Evolutionary conservation across 2,113 vertebrate genomes (phyloP), one percentile per base, ranked within the genome.

Genomic region (Elaphurus davidianus): DNA sequence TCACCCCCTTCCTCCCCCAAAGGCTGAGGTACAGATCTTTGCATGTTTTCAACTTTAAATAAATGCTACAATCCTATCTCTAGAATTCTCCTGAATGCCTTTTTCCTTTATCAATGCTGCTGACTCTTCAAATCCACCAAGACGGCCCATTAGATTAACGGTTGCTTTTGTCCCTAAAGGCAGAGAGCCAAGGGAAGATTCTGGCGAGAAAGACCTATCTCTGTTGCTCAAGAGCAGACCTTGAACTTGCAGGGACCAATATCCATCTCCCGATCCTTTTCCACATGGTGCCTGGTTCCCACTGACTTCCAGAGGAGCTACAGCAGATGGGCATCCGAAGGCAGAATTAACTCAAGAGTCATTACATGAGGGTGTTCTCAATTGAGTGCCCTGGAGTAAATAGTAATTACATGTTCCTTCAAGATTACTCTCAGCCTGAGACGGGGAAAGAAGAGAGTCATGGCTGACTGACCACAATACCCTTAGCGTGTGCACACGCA

Each of bases 351-450:
- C 81, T 88, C 84, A 17, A 67, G 76, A 97, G 81, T 90, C 96
- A 87, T 98, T 97, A 93, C 93, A 60, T 6, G 33, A 94, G 94
- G 33, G 91, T 94, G 96, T 82, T 96, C 96, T 96, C 94, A 83
- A 76, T 9, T n/a, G 89, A 97, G 97, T 47, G 89, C 94, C 89
- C 90, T 74, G 40, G 97, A 98, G 96, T 96, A 95, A 97, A 96
- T 7, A 97, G 89, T 97, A 97, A 97, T 97, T 96, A 98, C 91
- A 94, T 6, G 71, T 93, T 95, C 93, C 93, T 94, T 98, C 91
- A 71, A 97, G 96, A 97, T 95, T 84, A 30, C 87, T 86, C 89
- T 84, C 91, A 90, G 94, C 87, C 94, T 1, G 21, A 97, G 92
- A 84, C 5, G 3, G 62, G 59, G 55, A 91, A 95, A 84, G 62